These are phyloP conservation scores for Saguinus imperator DNA, from an alignment of 2,113 vertebrate species.

Conservation along the genomic window DNA sequence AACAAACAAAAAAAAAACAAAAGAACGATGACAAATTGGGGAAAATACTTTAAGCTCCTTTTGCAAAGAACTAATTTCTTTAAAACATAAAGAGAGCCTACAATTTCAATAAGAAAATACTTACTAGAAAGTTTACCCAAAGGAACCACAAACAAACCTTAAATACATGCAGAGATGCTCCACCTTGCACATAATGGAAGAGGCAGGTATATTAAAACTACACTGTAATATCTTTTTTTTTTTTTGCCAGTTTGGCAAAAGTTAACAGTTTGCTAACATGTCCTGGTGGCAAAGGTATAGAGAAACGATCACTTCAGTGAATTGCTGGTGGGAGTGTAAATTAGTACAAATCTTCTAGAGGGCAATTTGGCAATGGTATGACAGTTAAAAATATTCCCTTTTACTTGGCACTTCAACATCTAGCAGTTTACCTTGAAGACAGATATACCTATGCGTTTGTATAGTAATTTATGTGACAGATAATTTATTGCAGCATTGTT, in stretches of 20 bases:
- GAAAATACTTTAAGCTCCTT: not conserved
- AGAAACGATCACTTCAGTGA: not conserved
- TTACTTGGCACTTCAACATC: not conserved
- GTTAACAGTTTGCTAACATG: not conserved
- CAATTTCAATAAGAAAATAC: not conserved
- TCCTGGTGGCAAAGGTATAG: not conserved
- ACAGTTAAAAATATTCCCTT: not conserved
- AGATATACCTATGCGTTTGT: not conserved
- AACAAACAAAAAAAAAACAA: not conserved
- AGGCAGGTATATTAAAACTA: not conserved
- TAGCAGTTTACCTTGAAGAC: not conserved
- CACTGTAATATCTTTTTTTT: not conserved
- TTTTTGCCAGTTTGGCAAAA: not conserved
- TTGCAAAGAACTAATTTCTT: not conserved
- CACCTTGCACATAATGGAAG: not conserved
- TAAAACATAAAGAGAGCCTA: not conserved
- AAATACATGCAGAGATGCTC: not conserved
- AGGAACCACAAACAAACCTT: not conserved
- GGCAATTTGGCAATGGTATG: not conserved
- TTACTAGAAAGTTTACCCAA: not conserved
- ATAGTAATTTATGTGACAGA: not conserved
- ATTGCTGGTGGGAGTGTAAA: not conserved
- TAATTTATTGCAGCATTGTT: not conserved
- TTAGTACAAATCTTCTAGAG: not conserved
- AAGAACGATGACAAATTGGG: not conserved